Evolutionary conservation across 2,888 invertebrate genomes (phyloP), one percentile per base, ranked within the genome.

Genomic region (Fissipunctia ypsillon): DNA sequence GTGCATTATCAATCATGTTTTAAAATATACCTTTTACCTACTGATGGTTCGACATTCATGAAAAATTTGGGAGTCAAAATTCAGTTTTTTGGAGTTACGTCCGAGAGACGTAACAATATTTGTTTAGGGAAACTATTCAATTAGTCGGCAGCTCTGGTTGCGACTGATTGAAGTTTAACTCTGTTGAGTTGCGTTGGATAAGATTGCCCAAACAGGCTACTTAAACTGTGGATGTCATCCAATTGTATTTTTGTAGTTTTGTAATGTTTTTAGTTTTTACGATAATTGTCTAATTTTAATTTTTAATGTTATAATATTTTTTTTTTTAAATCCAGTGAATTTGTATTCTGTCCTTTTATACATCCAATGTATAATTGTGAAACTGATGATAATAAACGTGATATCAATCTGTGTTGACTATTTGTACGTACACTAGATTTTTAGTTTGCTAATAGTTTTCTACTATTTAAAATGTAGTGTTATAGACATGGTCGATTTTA

Each of bases 401-500:
- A 78, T 78, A 78, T 52, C 50, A 38, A 66, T 56, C 56, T 79
- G 60, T 78, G 73, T 77, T 77, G 73, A 56, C n/a, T 73, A 77
- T 79, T 73, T 65, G 14, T 71, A 52, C 14, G 52, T 64, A 48
- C 19, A 10, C 19, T 73, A 72, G 41, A 65, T 14, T 52, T 73
- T 61, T 61, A 72, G 41, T 25, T 10, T 31, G 9, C 6, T 45
- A n/a, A 41, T 76, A 61, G 25, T 54, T 77, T 76, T 76, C 14
- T 43, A 25, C n/a, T 73, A 56, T 56, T 31, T n/a, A n/a, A 63
- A 28, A 14, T 59, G 48, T 71, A 60, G 22, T 43, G 2, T 9
- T 57, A 6, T 25, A 59, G 10, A 31, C 2, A 43, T 31, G 3
- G 5, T 52, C 3, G 38, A 50, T 50, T 69, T 63, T 48, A 22